phyloP scores from a whole-genome alignment of 2,113 vertebrate genomes.

The Eulemur rufifrons region DNA sequence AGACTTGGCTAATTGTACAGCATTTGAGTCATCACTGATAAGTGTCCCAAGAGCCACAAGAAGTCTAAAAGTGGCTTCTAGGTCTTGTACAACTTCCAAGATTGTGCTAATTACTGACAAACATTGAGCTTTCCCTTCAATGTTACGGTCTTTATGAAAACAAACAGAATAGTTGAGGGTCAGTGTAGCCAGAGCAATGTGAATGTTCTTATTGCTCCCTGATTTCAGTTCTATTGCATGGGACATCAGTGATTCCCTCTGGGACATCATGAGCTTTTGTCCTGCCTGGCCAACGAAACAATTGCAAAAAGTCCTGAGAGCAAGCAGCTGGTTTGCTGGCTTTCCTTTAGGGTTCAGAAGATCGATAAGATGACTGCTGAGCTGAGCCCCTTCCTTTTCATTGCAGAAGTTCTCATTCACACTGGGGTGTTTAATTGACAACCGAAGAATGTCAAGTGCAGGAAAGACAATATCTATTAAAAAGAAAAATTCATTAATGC shows the following conservation, averaged over 20 bases:
- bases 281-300: slow-evolving; percentile 92
- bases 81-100: slow-evolving; percentile 96
- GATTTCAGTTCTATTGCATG: slow-evolving; percentile 91
- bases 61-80: slow-evolving; percentile 96
- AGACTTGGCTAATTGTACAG: slow-evolving; percentile 94
- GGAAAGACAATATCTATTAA: slow-evolving; percentile 96
- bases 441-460: slow-evolving; percentile 95
- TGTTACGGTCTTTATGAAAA: slow-evolving; percentile 90
- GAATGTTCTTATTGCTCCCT: slow-evolving; percentile 95
- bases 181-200: slow-evolving; percentile 95
- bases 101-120: slow-evolving; percentile 95
- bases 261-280: slow-evolving; percentile 91
- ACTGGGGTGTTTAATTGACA: slow-evolving; percentile 94
- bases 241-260: slow-evolving; percentile 92
- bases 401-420: slow-evolving; percentile 95
- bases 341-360: slow-evolving; percentile 92
- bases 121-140: slow-evolving; percentile 98
- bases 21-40: slow-evolving; percentile 91
- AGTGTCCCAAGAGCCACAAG: slow-evolving; percentile 97
- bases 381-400: slow-evolving; percentile 90
- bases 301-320: slow-evolving; percentile 96
- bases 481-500: slow-evolving; percentile 67
- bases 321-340: slow-evolving; percentile 96
- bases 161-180: slow-evolving; percentile 94
- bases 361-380: slow-evolving; percentile 92